phyloP scores from a whole-genome alignment of 2,888 invertebrate species.

The Galeruca laticollis region DNA sequence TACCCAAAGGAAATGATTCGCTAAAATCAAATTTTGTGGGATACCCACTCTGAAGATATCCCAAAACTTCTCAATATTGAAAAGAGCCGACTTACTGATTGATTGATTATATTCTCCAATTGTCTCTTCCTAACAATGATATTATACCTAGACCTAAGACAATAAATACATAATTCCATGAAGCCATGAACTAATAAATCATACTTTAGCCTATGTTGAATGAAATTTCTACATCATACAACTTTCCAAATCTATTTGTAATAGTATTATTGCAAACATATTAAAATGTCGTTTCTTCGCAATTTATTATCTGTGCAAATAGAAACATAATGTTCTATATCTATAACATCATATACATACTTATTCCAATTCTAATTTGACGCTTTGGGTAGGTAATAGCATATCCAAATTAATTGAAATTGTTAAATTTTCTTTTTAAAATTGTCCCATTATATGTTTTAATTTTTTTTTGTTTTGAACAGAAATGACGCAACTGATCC shows the following conservation, averaged over 20 bases:
- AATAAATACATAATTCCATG: too few relatives aligned
- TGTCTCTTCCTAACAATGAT: too few relatives aligned
- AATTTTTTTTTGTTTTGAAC: not conserved
- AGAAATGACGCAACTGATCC: not conserved
- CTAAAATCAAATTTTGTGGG: too few relatives aligned
- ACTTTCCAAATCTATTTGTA: not conserved
- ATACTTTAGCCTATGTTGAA: too few relatives aligned
- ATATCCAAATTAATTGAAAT: not conserved
- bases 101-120: too few relatives aligned
- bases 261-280: constrained; percentile 1
- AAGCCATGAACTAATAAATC: too few relatives aligned
- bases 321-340: not conserved
- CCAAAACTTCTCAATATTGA: too few relatives aligned
- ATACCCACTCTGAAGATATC: too few relatives aligned
- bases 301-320: constrained; percentile 1
- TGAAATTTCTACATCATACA: not conserved
- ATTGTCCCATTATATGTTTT: not conserved
- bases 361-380: not conserved
- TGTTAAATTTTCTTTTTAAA: not conserved
- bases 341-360: too few relatives aligned
- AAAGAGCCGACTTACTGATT: too few relatives aligned
- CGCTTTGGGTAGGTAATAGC: not conserved
- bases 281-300: not conserved
- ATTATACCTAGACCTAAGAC: too few relatives aligned
- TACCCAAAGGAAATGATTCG: too few relatives aligned